Conservation (phyloP, 2,888 invertebrate genomes). For the Antitype chi region DNA sequence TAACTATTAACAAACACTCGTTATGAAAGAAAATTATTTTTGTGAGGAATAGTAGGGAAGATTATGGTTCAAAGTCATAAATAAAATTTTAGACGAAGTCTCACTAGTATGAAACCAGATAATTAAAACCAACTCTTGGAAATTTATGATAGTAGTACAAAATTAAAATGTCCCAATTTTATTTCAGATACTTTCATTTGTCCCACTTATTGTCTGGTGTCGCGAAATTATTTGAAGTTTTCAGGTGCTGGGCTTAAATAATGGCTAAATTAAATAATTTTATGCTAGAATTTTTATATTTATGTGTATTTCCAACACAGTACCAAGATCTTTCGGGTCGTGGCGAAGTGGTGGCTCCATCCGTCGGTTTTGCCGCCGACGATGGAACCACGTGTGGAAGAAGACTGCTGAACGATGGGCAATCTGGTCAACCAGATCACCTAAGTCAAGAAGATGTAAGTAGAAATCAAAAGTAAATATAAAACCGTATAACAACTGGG, state of each 20-base stretch:
- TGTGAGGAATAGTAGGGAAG: neutral
- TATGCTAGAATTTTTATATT: neutral
- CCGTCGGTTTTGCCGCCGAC: conserved; percentile 73
- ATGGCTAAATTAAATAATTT: neutral
- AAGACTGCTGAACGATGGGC: conserved; percentile 77
- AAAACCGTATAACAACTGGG: too few species aligned
- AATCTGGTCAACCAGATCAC: conserved; percentile 72
- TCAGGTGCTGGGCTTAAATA: conserved; percentile 5
- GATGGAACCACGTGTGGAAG: conserved; percentile 79
- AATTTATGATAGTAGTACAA: neutral
- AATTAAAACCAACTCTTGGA: neutral
- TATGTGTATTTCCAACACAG: conserved; percentile 55
- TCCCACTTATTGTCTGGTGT: conserved; percentile 24
- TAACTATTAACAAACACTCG: neutral
- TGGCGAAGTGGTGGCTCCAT: conserved; percentile 71
- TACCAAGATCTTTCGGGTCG: conserved; percentile 67
- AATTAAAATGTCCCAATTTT: conserved; percentile 26
- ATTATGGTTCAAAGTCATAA: neutral
- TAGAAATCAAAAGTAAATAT: neutral
- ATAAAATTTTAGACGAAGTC: neutral
- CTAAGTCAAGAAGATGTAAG: conserved; percentile 74
- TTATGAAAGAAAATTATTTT: neutral
- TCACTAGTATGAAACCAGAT: neutral
- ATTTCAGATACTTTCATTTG: conserved; percentile 31
- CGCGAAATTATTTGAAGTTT: conserved; percentile 2